These are phyloP conservation scores for Kryptopterus vitreolus DNA, from an alignment of 2,797 vertebrate species.

Conservation along the genomic window DNA sequence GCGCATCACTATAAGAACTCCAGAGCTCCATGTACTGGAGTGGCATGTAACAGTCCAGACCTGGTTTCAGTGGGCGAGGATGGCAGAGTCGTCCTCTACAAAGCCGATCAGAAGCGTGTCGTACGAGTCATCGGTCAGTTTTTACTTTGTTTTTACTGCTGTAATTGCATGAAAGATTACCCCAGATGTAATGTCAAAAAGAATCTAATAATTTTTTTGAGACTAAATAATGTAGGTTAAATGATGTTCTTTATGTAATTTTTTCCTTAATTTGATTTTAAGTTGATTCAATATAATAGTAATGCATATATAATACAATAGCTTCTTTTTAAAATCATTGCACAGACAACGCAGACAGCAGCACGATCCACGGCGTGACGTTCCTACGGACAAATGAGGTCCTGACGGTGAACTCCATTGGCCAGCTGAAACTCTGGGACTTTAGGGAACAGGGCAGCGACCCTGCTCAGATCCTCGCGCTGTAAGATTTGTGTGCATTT, in stretches of 20 bases:
- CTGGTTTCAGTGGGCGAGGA: conserved; percentile 94
- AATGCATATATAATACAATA: neutral
- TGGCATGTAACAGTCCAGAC: conserved; percentile 89
- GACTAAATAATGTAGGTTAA: neutral
- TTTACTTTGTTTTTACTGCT: too few relatives aligned
- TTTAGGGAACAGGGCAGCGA: conserved; percentile 88
- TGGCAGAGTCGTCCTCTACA: conserved; percentile 87
- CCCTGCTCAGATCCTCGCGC: conserved; percentile 87
- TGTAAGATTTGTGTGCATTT: too few relatives aligned
- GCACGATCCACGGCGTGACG: conserved; percentile 91
- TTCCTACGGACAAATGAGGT: conserved; percentile 92
- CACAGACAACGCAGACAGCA: conserved; percentile 94
- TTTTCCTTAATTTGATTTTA: too few relatives aligned
- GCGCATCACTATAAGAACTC: conserved; percentile 82
- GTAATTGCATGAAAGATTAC: too few relatives aligned
- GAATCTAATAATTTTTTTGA: too few relatives aligned
- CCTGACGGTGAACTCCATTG: conserved; percentile 95
- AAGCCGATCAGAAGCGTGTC: conserved; percentile 83
- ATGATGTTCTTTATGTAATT: neutral
- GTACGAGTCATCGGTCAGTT: conserved; percentile 83
- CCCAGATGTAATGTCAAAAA: too few relatives aligned
- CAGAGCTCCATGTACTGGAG: conserved; percentile 85
- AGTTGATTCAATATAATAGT: too few relatives aligned
- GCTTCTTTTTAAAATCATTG: neutral
- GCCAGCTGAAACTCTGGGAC: conserved; percentile 97